Evolutionary conservation across 2,888 invertebrate genomes (phyloP), one percentile per base, ranked within the genome.

Genomic region (Cantharis rustica): DNA sequence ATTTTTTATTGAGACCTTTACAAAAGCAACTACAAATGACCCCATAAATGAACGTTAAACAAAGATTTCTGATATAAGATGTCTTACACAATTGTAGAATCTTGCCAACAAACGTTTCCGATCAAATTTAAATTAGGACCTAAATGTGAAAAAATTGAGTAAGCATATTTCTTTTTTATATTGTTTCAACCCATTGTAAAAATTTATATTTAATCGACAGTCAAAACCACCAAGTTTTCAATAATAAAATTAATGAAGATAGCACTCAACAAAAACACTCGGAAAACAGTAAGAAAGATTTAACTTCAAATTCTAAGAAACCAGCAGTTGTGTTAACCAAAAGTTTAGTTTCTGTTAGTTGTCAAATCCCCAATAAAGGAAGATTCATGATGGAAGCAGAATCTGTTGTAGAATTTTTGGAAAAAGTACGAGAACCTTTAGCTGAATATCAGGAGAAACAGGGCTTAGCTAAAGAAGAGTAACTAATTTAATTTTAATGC

Each of bases 361-460:
- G 69, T 47, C 47, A 47, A 16, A 17, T 17, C 0, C 10, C 31
- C 9, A 7, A 10, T 11, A 20, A 47, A 16, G 63, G 0, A 71
- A 71, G 16, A 16, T 16, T 26, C 1, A 11, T 62, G 0, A 63
- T 63, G 64, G 23, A 17, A 3, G 16, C 16, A 10, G 61, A 61
- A 15, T 15, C 27, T 1, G 1, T 72, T 0, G 10, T 76, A 16
- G 10, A n/a, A 26, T 16, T 80, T 20, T 71, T 85, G 27, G 72
- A 82, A 27, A 79, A 80, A 68, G 75, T 86, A 13, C 80, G 88
- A 73, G 84, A 86, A 74, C 87, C 86, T 4, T 78, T 88, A n/a
- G 85, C 86, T 0, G 85, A 85, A 26, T 88, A 87, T 74, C 86
- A 87, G 79, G 86, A 86, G 77, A 78, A 81, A 23, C 81, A 83